A percentile compares a stretch with the other conserved stretches of the same genome.
Conservation (phyloP, 1,140 invertebrate species). For the Apis dorsata region DNA sequence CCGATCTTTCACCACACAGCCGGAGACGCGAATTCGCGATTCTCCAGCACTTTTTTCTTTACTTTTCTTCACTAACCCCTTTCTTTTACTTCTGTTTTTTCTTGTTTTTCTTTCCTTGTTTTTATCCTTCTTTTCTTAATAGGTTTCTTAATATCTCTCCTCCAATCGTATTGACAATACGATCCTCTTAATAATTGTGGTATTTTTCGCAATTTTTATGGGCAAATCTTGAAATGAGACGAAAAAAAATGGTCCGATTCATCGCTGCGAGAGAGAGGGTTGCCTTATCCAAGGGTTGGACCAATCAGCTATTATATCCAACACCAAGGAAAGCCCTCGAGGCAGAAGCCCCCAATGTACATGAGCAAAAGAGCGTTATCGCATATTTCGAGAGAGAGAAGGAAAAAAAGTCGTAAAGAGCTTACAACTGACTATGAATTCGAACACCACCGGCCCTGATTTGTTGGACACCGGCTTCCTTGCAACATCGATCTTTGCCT, state of each 20-base stretch:
- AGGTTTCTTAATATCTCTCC: slow-evolving; percentile 15
- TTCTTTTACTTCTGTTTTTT: background rate
- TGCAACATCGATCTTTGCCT: background rate
- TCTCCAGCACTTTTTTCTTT: slow-evolving; percentile 17
- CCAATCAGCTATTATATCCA: slow-evolving; percentile 65
- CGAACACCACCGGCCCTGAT: slow-evolving; percentile 39
- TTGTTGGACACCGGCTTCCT: slow-evolving; percentile 13
- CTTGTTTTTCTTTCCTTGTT: background rate
- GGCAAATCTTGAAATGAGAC: slow-evolving; percentile 39
- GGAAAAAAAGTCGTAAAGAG: slow-evolving; percentile 4
- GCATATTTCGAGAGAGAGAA: slow-evolving; percentile 39
- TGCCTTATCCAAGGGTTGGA: slow-evolving; percentile 63
- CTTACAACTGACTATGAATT: slow-evolving; percentile 34
- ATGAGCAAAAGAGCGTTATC: slow-evolving; percentile 36
- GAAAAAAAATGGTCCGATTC: slow-evolving; percentile 30
- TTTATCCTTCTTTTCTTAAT: background rate
- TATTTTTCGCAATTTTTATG: slow-evolving; percentile 12
- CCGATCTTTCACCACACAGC: background rate
- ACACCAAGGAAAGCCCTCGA: slow-evolving; percentile 61
- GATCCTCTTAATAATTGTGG: background rate
- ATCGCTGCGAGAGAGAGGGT: slow-evolving; percentile 40
- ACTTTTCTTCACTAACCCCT: background rate
- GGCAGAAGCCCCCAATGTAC: slow-evolving; percentile 23
- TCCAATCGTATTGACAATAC: background rate
- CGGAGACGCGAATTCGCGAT: slow-evolving; percentile 34